These are phyloP conservation scores for Eretmochelys imbricata DNA, from an alignment of 2,113 vertebrate species.

Conservation along the genomic window DNA sequence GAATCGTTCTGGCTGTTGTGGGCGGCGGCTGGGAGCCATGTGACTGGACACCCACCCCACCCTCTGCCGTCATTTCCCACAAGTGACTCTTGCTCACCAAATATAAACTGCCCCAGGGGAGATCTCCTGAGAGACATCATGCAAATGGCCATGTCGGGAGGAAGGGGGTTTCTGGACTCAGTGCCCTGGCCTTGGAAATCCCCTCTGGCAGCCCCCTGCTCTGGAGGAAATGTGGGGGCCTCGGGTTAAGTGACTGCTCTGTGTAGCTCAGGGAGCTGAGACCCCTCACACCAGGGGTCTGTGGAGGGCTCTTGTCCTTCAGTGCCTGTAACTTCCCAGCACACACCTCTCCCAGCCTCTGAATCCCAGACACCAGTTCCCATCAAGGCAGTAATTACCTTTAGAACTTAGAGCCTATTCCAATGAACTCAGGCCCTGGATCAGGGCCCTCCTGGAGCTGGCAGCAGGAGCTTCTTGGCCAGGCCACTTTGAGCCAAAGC, in stretches of 20 bases:
- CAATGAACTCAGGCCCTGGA: neutral
- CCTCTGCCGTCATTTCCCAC: slow-evolving; percentile 5
- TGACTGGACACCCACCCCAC: slow-evolving; percentile 3
- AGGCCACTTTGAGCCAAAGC: neutral
- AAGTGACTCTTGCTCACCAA: neutral
- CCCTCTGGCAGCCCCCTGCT: neutral
- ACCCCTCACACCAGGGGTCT: neutral
- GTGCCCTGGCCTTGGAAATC: neutral
- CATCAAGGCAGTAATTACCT: neutral
- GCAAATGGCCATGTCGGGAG: rapidly evolving
- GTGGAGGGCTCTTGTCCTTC: neutral
- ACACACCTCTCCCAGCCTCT: neutral
- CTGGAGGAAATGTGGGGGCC: rapidly evolving
- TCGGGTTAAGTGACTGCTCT: neutral
- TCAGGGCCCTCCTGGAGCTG: neutral
- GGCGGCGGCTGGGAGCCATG: neutral
- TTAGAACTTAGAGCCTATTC: neutral
- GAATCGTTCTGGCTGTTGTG: neutral
- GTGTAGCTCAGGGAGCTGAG: neutral
- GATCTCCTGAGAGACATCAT: neutral
- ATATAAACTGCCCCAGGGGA: neutral
- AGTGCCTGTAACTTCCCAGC: neutral
- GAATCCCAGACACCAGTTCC: neutral
- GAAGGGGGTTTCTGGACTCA: slow-evolving; percentile 33
- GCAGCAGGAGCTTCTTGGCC: neutral